phyloP scores from a whole-genome alignment of 1,140 invertebrate species.

The Drosophila prosaltans region DNA sequence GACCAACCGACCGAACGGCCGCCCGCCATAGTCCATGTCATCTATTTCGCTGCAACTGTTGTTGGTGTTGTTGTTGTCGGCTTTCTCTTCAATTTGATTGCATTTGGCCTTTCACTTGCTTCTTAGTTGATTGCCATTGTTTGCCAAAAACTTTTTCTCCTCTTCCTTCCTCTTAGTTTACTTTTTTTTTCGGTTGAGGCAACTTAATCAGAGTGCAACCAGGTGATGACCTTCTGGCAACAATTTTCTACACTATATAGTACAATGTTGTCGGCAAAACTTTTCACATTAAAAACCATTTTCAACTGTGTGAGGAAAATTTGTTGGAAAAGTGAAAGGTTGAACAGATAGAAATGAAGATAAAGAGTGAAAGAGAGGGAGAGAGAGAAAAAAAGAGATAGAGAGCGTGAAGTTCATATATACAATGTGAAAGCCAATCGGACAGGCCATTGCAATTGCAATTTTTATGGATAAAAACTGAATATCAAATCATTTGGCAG shows the following conservation, averaged over 20 bases:
- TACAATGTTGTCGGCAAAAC: constrained; percentile 67
- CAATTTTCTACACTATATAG: constrained; percentile 40
- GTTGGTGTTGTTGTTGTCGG: constrained; percentile 17
- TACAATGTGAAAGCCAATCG: not conserved
- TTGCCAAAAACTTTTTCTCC: constrained; percentile 17
- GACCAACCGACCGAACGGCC: too few relatives aligned
- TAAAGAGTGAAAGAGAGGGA: not conserved
- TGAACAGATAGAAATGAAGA: constrained; percentile 19
- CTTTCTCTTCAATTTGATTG: constrained; percentile 56
- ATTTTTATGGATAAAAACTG: not conserved
- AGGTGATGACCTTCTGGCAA: constrained; percentile 50
- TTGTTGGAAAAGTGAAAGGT: constrained; percentile 71
- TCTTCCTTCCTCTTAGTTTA: constrained; percentile 52
- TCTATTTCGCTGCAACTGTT: constrained; percentile 51
- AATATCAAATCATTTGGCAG: not conserved
- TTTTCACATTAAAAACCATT: constrained; percentile 78
- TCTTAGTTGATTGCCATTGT: constrained; percentile 34
- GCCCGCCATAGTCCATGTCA: not conserved
- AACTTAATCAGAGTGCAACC: constrained; percentile 64
- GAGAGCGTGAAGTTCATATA: not conserved
- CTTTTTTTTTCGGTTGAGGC: constrained; percentile 38
- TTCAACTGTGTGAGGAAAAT: constrained; percentile 42
- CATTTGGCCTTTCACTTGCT: constrained; percentile 62
- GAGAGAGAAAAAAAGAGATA: not conserved
- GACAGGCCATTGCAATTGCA: not conserved